phyloP scores from a whole-genome alignment of 2,888 invertebrate species.

The Netelia fuscicornis region DNA sequence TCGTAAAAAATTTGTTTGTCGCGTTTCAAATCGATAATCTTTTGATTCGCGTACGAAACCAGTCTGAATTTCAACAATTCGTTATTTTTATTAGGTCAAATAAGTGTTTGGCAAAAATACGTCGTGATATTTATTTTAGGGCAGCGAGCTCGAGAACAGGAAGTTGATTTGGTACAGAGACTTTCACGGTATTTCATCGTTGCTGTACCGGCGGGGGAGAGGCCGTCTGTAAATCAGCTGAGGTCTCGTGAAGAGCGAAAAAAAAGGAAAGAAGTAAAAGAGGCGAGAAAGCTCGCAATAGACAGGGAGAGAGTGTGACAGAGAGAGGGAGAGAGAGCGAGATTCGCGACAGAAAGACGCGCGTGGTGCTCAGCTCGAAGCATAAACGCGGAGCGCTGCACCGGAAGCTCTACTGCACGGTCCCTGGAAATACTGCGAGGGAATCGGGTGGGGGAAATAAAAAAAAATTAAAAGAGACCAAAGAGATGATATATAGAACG shows the following conservation, averaged over 20 bases:
- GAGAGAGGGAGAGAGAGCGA: not conserved
- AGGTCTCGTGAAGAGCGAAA: not conserved
- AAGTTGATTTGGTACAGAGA: slow-evolving; percentile 31
- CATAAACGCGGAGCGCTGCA: slow-evolving; percentile 32
- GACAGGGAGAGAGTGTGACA: not conserved
- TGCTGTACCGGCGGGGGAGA: slow-evolving; percentile 11
- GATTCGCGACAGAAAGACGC: slow-evolving; percentile 3
- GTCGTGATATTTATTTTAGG: not conserved
- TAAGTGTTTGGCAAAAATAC: not conserved
- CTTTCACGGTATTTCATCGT: slow-evolving; percentile 26
- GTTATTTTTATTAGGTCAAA: not conserved
- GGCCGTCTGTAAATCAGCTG: slow-evolving; percentile 46
- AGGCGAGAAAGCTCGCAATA: slow-evolving; percentile 29
- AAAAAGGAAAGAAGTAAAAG: not conserved
- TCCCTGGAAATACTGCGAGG: slow-evolving; percentile 49
- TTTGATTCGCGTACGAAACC: not conserved
- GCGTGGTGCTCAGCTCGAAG: slow-evolving; percentile 16
- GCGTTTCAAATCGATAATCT: not conserved
- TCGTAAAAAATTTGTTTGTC: not conserved
- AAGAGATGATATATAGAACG: not conserved
- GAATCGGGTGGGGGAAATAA: slow-evolving; percentile 23
- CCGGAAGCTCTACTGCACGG: slow-evolving; percentile 66
- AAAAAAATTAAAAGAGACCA: slow-evolving; percentile 7
- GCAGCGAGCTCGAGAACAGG: not conserved
- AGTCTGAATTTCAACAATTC: not conserved